Base-by-base conservation (phyloP, 2,113 vertebrate species). In the Pachyramphus minor region DNA sequence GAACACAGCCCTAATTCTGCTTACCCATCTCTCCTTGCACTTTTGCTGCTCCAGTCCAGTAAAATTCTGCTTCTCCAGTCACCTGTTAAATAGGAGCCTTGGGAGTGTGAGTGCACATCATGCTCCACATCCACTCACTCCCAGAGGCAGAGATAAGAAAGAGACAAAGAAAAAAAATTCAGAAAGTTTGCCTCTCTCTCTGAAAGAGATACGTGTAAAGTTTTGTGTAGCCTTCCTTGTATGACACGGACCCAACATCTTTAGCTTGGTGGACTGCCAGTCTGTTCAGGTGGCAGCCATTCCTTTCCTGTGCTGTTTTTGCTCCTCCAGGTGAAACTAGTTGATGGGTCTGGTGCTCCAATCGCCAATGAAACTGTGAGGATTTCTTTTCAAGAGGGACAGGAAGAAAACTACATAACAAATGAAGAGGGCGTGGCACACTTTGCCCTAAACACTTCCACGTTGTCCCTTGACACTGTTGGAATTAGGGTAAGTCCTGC, bases 371-470 rank as follows among this genome's bases (percentile, higher is more conserved):
- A 97, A 95, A 58, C 27, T 1, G 23, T 98, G 71, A 93, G 17
- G 50, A 96, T 98, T 81, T 95, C 11, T 69, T 33, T 97, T 14
- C 45, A 78, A 35, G 87, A 77, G 66, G 56, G 50, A 39, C 17
- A 76, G 44, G 17, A 52, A 20, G 35, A 30, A 58, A 98, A 95
- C 23, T 95, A 94, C 14, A 98, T 93, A 33, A 98, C 98, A 4
- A 90, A 98, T n/a, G 89, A 97, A 63, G 79, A 97, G 1, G 98
- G 98, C 58, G 35, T 92, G 5, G 97, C 68, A 17, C 14, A 45
- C 28, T 98, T 98, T 89, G 74, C 94, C 25, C 89, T 98, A 21
- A 84, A 97, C 69, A 98, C 97, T 33, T 91, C 92, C 11, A 42
- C 1, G 1, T 0, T 97, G 11, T 2, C 9, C 4, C 82, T 33